These are phyloP conservation scores for Acarapis woodi DNA, from an alignment of 1,140 invertebrate genomes.

Conservation along the genomic window DNA sequence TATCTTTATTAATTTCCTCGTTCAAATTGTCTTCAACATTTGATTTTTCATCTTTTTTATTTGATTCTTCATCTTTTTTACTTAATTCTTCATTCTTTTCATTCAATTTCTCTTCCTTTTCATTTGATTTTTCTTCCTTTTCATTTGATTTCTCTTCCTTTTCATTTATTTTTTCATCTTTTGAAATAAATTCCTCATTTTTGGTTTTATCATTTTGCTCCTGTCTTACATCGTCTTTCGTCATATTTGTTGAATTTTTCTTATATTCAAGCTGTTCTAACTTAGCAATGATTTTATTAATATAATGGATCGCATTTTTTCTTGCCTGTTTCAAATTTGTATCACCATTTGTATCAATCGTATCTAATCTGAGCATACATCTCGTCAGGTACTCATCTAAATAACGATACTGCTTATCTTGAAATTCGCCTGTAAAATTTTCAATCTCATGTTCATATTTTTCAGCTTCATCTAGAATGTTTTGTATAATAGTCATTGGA, in stretches of 20 bases:
- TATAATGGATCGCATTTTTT: slow-evolving; percentile 55
- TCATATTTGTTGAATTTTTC: background rate
- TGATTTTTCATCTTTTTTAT: background rate
- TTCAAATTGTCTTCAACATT: background rate
- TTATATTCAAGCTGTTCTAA: slow-evolving; percentile 25
- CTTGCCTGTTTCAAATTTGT: slow-evolving; percentile 54
- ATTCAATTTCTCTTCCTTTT: background rate
- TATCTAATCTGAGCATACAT: slow-evolving; percentile 61
- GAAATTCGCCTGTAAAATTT: slow-evolving; percentile 33
- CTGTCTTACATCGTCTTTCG: background rate
- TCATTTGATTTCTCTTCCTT: background rate
- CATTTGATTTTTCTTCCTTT: background rate
- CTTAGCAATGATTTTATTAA: slow-evolving; percentile 49
- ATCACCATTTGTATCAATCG: slow-evolving; percentile 63
- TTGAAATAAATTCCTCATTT: background rate
- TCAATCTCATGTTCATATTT: slow-evolving; percentile 43
- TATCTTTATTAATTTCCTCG: background rate
- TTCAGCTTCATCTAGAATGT: slow-evolving; percentile 45
- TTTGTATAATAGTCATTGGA: slow-evolving; percentile 35
- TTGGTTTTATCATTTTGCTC: background rate
- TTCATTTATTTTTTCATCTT: background rate
- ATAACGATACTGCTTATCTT: slow-evolving; percentile 55
- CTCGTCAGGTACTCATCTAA: slow-evolving; percentile 82
- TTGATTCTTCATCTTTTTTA: background rate
- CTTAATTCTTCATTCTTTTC: background rate